Base-by-base conservation (phyloP, 1,140 invertebrate genomes). In the Delia radicum region DNA sequence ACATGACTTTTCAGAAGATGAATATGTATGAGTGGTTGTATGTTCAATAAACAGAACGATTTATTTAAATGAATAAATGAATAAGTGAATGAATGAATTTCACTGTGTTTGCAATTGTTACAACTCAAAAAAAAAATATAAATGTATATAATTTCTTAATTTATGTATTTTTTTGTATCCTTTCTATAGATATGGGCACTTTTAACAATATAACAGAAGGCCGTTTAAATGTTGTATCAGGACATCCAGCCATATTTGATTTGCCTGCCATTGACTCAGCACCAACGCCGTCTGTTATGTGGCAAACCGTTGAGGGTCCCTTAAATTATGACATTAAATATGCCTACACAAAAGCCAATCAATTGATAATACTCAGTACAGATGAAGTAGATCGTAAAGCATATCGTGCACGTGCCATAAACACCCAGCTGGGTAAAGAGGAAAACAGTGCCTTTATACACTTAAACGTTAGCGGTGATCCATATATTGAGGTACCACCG, bases 321-420 rank as follows among this genome's bases (percentile, higher is more conserved):
- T 85, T 92, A 15, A 89, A 91, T 65, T 96, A 95, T 82, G 92
- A 92, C 77, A 93, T 92, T 80, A 95, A 96, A 82, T 96, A 94
- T 86, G 93, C 92, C 21, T 79, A 78, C n/a, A 93, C 93, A 1
- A 89, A 91, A 75, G 89, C 91, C 77, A 91, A 94, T 86, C 89
- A 94, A 81, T 89, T 97, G 74, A 90, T 97, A 62, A 95, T 98
- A n/a, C n/a, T n/a, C n/a, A n/a, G n/a, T n/a, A n/a, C n/a, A n/a
- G 91, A 92, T 28, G 87, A 90, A 73, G 88, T 88, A 27, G 94
- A 96, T 82, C 89, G 92, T 80, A 91, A 91, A 80, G 88, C 90
- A 1, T 96, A 96, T 85, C 93, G 94, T 80, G 95, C 94, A 7
- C 89, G 91, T 80, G 93, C 94, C 18, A 93, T 94, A 75, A 97